A percentile compares a stretch with the other conserved stretches of the same genome.
These are phyloP conservation scores for Sphaeramia orbicularis DNA, from an alignment of 2,797 vertebrate genomes.

Conservation along the genomic window DNA sequence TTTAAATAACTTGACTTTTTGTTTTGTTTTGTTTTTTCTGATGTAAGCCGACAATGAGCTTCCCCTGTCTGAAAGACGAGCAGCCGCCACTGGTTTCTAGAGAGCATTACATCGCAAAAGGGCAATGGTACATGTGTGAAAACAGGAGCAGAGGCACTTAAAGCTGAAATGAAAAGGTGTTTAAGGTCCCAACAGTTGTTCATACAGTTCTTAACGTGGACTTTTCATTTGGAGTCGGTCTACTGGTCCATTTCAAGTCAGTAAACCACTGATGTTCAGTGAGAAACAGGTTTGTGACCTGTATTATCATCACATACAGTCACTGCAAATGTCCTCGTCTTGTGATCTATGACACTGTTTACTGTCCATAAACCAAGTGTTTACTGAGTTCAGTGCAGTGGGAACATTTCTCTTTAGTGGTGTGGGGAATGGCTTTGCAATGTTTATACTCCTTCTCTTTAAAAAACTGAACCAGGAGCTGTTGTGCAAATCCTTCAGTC, in stretches of 20 bases:
- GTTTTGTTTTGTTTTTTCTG: too few species aligned
- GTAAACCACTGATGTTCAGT: not conserved
- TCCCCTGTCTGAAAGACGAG: too few species aligned
- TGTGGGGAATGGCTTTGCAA: not conserved
- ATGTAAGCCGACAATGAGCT: too few species aligned
- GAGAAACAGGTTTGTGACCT: not conserved
- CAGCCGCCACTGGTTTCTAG: too few species aligned
- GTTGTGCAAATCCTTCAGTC: conserved; percentile 24
- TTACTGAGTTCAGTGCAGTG: conserved; percentile 6
- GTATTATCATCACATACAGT: too few species aligned
- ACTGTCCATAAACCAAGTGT: conserved; percentile 14
- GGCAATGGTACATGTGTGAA: conserved; percentile 47
- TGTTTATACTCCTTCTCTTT: not conserved
- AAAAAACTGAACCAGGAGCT: conserved; percentile 17
- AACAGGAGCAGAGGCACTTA: conserved; percentile 72
- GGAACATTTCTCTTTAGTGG: not conserved
- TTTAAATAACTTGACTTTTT: too few species aligned
- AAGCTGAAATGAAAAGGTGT: conserved; percentile 37
- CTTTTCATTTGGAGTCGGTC: not conserved
- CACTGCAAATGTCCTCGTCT: not conserved
- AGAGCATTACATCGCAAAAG: conserved; percentile 23
- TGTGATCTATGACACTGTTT: not conserved
- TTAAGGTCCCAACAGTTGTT: not conserved
- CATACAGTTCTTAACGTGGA: conserved; percentile 2
- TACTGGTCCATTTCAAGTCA: not conserved